Evolutionary conservation across 2,113 vertebrate species (phyloP).

Genomic region (Percina caprodes): DNA sequence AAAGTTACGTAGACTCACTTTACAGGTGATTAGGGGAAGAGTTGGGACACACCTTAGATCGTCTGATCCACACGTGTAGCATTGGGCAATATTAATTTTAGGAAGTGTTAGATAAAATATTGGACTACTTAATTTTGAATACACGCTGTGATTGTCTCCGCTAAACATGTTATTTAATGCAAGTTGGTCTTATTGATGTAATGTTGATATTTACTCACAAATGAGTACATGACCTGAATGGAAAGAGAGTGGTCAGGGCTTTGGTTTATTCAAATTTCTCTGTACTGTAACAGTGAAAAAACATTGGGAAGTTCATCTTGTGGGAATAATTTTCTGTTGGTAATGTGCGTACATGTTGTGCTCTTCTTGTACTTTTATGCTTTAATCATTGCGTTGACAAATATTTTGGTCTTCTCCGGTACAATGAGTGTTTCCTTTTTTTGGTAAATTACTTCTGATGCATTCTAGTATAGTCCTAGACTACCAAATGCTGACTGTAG

Average conservation of each 20-base stretch:
- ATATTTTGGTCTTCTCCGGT: too few species aligned
- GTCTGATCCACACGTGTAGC: not conserved
- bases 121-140: not conserved
- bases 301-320: too few species aligned
- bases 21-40: not conserved
- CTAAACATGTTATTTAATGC: not conserved
- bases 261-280: not conserved
- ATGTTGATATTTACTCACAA: not conserved
- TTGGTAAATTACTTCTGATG: too few species aligned
- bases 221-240: not conserved
- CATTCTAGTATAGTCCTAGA: too few species aligned
- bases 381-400: too few species aligned
- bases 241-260: not conserved
- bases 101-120: not conserved
- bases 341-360: too few species aligned
- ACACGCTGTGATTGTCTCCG: not conserved
- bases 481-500: constrained; percentile 1
- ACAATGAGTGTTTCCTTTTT: too few species aligned
- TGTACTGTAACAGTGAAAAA: not conserved
- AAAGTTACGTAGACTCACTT: not conserved
- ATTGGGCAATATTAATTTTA: not conserved
- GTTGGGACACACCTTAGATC: not conserved
- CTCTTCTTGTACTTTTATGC: too few species aligned
- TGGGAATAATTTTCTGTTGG: too few species aligned
- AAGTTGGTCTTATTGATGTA: not conserved